Evolutionary conservation across 2,113 vertebrate species (phyloP).

Genomic region (Eubucco bourcierii): DNA sequence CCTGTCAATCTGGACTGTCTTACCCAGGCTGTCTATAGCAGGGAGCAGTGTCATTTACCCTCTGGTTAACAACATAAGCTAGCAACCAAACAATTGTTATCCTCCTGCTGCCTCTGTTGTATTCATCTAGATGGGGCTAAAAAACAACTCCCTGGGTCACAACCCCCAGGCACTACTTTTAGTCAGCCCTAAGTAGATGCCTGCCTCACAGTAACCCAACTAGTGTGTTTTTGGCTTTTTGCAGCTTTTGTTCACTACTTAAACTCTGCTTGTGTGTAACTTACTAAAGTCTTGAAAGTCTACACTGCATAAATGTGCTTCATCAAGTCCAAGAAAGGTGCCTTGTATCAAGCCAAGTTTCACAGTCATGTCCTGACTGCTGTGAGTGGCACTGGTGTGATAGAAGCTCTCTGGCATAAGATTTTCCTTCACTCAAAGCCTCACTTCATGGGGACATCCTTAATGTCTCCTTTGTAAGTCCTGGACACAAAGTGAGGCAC

Average conservation of each 20-base stretch:
- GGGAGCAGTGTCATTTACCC: not conserved
- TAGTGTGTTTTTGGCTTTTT: conserved; percentile 78
- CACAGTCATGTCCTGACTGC: not conserved
- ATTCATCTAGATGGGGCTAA: conserved; percentile 50
- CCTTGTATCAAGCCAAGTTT: conserved; percentile 75
- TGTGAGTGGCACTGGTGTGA: not conserved
- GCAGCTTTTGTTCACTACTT: conserved; percentile 74
- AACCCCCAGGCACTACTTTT: not conserved
- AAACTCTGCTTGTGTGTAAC: conserved; percentile 71
- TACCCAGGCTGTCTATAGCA: not conserved
- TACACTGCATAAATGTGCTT: conserved; percentile 69
- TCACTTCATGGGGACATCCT: not conserved
- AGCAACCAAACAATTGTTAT: not conserved
- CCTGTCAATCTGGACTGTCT: not conserved
- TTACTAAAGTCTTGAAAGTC: conserved; percentile 70
- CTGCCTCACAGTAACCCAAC: conserved; percentile 69
- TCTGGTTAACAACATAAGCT: not conserved
- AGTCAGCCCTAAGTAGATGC: not conserved
- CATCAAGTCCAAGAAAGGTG: conserved; percentile 79
- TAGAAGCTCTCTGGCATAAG: not conserved
- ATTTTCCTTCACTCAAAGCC: not conserved
- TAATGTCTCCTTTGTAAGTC: not conserved
- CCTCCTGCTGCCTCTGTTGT: not conserved
- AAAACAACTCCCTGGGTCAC: conserved; percentile 68
- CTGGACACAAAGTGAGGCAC: not conserved